Percentiles rank a stretch among this genome's conserved stretches.
phyloP scores from a whole-genome alignment of 2,113 vertebrate species.

The Scomber japonicus region DNA sequence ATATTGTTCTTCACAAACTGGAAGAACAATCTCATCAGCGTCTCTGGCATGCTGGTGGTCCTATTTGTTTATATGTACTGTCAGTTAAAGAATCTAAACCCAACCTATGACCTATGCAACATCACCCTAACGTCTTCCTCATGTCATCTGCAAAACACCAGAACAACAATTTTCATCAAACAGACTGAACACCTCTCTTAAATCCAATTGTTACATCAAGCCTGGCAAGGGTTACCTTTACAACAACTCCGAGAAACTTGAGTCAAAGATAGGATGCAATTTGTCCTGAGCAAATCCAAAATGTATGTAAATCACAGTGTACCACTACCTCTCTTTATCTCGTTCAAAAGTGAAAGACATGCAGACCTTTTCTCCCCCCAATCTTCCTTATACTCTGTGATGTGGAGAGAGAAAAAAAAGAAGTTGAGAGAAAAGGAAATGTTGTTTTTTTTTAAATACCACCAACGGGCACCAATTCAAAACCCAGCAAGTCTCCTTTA shows the following conservation, averaged over 20 bases:
- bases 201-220: slow-evolving; percentile 27
- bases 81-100: slow-evolving; percentile 1
- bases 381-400: slow-evolving; percentile 46
- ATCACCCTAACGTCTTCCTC: neutral
- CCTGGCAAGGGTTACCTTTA: slow-evolving; percentile 30
- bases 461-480: slow-evolving; percentile 79
- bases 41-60: neutral
- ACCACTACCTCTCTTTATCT: slow-evolving; percentile 57
- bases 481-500: slow-evolving; percentile 80
- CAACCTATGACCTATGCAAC: neutral
- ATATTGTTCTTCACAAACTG: neutral
- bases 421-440: slow-evolving; percentile 31
- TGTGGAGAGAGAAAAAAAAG: slow-evolving; percentile 43
- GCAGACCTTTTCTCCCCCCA: slow-evolving; percentile 36
- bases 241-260: slow-evolving; percentile 27
- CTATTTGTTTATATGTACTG: neutral
- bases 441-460: slow-evolving; percentile 62
- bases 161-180: slow-evolving; percentile 12
- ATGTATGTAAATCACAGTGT: slow-evolving; percentile 58
- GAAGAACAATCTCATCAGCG: neutral
- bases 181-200: neutral
- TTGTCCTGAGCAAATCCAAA: slow-evolving; percentile 56
- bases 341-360: slow-evolving; percentile 64
- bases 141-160: slow-evolving; percentile 5
- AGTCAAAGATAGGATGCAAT: slow-evolving; percentile 49